These are phyloP conservation scores for Bubo scandiacus DNA, from an alignment of 2,113 vertebrate genomes.

Conservation along the genomic window DNA sequence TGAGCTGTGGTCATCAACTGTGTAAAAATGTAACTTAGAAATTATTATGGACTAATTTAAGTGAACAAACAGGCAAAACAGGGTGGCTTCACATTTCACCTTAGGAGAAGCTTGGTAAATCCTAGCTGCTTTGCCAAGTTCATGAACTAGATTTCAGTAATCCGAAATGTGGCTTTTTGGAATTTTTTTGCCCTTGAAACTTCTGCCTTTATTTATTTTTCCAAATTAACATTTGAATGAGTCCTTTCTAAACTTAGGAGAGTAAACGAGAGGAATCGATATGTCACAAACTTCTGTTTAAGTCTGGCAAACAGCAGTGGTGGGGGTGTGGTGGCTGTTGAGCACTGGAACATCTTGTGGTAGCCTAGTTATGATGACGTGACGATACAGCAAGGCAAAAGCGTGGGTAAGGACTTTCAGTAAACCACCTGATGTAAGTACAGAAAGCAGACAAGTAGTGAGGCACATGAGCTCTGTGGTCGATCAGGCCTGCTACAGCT, in stretches of 20 bases:
- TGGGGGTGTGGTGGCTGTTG: not conserved
- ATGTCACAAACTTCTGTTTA: not conserved
- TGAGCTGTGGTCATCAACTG: not conserved
- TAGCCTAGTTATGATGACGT: not conserved
- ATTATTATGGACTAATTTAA: not conserved
- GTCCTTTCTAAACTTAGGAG: not conserved
- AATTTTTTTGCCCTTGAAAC: slow-evolving; percentile 42
- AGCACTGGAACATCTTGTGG: not conserved
- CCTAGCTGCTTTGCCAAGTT: not conserved
- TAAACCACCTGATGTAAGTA: not conserved
- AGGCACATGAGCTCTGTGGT: not conserved
- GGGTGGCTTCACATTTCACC: not conserved
- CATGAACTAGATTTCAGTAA: not conserved
- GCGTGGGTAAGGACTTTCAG: not conserved
- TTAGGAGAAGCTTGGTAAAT: not conserved
- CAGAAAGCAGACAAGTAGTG: not conserved
- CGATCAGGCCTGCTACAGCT: not conserved
- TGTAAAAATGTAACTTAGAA: not conserved
- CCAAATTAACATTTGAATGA: not conserved
- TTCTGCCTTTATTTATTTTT: slow-evolving; percentile 37
- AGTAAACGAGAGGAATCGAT: slow-evolving; percentile 36
- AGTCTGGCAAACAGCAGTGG: not conserved
- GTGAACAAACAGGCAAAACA: not conserved
- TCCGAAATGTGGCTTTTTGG: not conserved
- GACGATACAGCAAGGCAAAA: not conserved